Conservation (phyloP, 2,888 invertebrate genomes). For the Phortica okadai region DNA sequence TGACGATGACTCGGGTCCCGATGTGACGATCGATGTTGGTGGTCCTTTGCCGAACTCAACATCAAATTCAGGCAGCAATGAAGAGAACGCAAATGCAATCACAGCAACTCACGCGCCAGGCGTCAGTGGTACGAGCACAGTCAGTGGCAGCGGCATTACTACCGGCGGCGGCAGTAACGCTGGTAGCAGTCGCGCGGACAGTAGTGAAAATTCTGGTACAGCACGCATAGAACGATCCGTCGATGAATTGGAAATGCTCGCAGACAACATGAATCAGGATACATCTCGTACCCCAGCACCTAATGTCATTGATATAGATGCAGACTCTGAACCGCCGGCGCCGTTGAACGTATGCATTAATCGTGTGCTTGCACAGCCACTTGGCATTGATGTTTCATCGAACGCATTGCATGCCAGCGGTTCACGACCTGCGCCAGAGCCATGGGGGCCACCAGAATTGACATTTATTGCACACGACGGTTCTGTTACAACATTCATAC, state of each 20-base stretch:
- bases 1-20: constrained; percentile 46
- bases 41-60: constrained; percentile 29
- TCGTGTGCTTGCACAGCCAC: constrained; percentile 55
- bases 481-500: constrained; percentile 22
- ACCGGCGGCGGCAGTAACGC: constrained; percentile 34
- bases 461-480: constrained; percentile 33
- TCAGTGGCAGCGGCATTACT: constrained; percentile 8
- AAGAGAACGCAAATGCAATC: constrained; percentile 48
- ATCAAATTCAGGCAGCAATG: background rate
- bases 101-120: constrained; percentile 44
- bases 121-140: constrained; percentile 54
- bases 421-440: constrained; percentile 35
- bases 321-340: constrained; percentile 49
- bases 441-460: constrained; percentile 41
- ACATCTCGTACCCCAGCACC: background rate
- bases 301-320: background rate
- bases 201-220: background rate
- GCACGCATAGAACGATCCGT: background rate
- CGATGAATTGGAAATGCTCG: constrained; percentile 12
- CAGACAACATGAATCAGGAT: background rate
- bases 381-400: constrained; percentile 56
- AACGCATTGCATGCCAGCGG: constrained; percentile 24
- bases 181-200: constrained; percentile 30
- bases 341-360: constrained; percentile 58
- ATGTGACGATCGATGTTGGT: constrained; percentile 41